Base-by-base conservation (phyloP, 30 jellyfish, hydroid and myxozoan species). In the Hydractinia symbiolongicarpus region DNA sequence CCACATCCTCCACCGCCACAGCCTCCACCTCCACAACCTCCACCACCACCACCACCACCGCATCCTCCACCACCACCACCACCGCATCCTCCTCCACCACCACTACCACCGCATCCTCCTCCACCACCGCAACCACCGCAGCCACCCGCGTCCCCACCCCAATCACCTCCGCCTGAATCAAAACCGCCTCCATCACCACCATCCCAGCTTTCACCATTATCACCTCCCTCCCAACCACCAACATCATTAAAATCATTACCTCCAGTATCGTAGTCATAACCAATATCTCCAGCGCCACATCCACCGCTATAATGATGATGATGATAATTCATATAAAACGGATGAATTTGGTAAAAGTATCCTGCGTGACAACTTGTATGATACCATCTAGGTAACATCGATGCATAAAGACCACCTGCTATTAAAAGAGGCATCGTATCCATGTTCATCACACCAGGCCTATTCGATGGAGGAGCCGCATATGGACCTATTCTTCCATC, bases 351-450 rank as follows among this genome's bases (percentile, higher is more conserved):
- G 75, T 56, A 55, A 90, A 62, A 73, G 56, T 40, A 66, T 20
- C 81, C 81, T 11, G 85, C 85, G 8, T 5, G 60, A 19, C 72
- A 40, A 9, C 40, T 9, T 4, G 71, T 66, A 55, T 77, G 84
- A 69, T 84, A 84, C 84, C 81, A 73, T 50, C 89, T 50, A 55
- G 93, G 93, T 9, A 84, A 61, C 51, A 49, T 67, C 16, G 72
- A 20, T n/a, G 86, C 79, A 79, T 84, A 84, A 49, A 84, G 62
- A 16, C 93, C 93, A n/a, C 89, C 83, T 5, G 60, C 89, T 58
- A 84, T 77, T 54, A 84, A 69, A 52, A 84, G 53, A 49, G 85
- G 51, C 93, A 84, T 84, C 4, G 90, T 77, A 78, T 73, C 93
- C 52, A 84, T 9, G 78, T 84, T 21, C 53, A 76, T n/a, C 6